Base-by-base conservation (phyloP, 2,113 vertebrate species). In the Rostratula benghalensis region DNA sequence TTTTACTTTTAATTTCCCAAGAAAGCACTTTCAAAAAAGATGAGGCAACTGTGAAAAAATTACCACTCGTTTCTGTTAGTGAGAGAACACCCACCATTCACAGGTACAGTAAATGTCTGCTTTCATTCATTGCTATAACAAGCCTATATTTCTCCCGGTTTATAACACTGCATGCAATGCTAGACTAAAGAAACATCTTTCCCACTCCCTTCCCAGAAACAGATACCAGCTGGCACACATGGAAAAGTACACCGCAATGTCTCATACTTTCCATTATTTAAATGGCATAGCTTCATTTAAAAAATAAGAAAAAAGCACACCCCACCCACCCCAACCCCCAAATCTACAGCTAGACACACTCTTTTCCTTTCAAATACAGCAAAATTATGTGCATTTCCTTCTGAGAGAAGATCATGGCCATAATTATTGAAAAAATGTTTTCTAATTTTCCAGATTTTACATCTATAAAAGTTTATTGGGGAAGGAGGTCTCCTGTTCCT, bases 1-100 rank as follows among this genome's bases (percentile, higher is more conserved):
- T 95, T 93, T 94, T 63, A 25, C 64, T 96, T 43, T 53, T 90
- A 78, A 69, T 80, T 94, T 92, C 79, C 76, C 84, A 85, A 77
- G 90, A 91, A 87, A 83, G 83, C 69, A 16, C 60, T 95, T 61
- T 71, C 57, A 80, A 17, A 79, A 73, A 37, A 48, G 80, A 71
- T 54, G 92, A 94, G 90, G 74, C n/a, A 65, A 67, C 56, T 1
- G 83, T 69, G 67, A 81, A 65, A 27, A 79, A 5, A 8, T 15
- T 35, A 43, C 27, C 76, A 73, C 79, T 91, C 31, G 76, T 78
- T 77, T 57, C 85, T 93, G 85, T 22, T 17, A 39, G 53, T 2
- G 83, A 71, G 77, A 80, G 71, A 83, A 89, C 64, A 70, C 89
- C 88, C 93, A 57, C 94, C 74, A 63, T 30, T 61, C 91, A 10